These are phyloP conservation scores for Lysandra coridon DNA, from an alignment of 2,888 invertebrate species.

Conservation along the genomic window DNA sequence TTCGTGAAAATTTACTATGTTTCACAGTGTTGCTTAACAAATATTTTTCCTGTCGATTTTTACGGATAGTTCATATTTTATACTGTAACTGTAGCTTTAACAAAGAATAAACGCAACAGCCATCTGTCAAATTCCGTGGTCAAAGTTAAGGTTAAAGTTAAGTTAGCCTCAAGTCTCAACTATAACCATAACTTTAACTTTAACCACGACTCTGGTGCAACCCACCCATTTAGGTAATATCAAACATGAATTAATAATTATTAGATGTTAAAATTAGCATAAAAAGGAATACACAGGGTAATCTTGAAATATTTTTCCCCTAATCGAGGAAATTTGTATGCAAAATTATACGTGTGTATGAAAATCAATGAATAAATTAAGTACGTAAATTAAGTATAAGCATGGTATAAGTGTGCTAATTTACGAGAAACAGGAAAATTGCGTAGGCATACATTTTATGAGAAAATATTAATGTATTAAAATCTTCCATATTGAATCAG, in stretches of 20 bases:
- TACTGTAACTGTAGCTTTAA: too few relatives aligned
- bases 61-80: too few relatives aligned
- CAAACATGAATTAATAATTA: neutral
- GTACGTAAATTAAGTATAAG: neutral
- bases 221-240: neutral
- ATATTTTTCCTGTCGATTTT: too few relatives aligned
- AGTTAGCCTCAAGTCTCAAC: too few relatives aligned
- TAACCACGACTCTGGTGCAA: too few relatives aligned
- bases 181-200: too few relatives aligned
- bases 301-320: neutral
- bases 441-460: neutral
- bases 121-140: too few relatives aligned
- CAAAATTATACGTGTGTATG: conserved; percentile 17
- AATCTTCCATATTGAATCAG: neutral
- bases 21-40: too few relatives aligned
- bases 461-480: neutral
- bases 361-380: conserved; percentile 16
- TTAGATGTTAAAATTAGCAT: neutral
- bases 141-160: too few relatives aligned
- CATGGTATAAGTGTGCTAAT: neutral
- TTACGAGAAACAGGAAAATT: conserved; percentile 3
- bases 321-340: neutral
- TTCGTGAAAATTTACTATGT: too few relatives aligned
- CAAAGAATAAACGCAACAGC: too few relatives aligned
- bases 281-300: neutral